Evolutionary conservation across 2,113 vertebrate species (phyloP).

Genomic region (Toxostoma redivivum): DNA sequence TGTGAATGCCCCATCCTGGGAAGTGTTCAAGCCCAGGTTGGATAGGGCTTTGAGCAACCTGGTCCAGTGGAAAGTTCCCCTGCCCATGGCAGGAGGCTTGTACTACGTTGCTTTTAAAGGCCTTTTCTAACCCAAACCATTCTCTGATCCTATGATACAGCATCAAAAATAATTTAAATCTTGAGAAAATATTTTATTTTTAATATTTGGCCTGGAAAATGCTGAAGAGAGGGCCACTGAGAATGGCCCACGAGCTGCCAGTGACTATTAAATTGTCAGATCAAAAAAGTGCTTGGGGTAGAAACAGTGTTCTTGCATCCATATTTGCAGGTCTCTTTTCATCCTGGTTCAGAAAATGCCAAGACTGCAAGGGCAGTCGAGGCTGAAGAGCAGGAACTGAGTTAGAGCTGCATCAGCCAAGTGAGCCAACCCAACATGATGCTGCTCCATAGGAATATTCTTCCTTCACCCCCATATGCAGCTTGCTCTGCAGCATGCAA

Average conservation of each 20-base stretch:
- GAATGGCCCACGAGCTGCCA: rapidly evolving
- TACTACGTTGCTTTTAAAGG: background rate
- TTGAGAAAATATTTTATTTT: background rate
- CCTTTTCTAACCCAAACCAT: background rate
- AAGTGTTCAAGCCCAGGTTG: background rate
- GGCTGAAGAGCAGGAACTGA: background rate
- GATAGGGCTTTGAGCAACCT: background rate
- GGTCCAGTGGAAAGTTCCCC: background rate
- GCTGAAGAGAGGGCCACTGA: background rate
- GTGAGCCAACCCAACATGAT: rapidly evolving
- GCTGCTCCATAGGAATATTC: rapidly evolving
- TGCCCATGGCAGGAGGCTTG: background rate
- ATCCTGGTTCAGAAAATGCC: background rate
- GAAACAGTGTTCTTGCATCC: background rate
- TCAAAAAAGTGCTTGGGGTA: background rate
- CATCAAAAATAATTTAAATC: background rate
- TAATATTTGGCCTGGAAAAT: background rate
- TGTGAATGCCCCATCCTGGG: rapidly evolving
- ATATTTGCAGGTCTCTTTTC: background rate
- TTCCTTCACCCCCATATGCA: background rate
- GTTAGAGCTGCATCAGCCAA: background rate
- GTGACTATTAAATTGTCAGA: background rate
- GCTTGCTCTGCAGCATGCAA: background rate
- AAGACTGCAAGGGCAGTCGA: background rate
- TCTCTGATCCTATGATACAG: background rate